Percentiles rank a stretch among this genome's conserved stretches.
These are phyloP conservation scores for Nannobrachium achirus DNA, from an alignment of 2,113 vertebrate genomes.

Conservation along the genomic window DNA sequence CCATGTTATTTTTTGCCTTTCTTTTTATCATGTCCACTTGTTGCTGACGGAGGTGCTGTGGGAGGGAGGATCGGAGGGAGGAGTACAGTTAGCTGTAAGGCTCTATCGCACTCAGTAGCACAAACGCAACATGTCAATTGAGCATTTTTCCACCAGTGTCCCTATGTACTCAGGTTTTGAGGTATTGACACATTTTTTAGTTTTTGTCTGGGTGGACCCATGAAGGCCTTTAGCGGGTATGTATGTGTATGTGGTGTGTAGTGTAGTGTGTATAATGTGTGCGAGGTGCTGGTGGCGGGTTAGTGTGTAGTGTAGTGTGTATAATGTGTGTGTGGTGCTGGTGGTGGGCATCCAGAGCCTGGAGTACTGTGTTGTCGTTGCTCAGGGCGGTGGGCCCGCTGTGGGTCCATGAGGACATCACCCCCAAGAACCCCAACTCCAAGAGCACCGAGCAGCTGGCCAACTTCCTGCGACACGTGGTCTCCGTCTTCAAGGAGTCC, in stretches of 20 bases:
- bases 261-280: conserved; percentile 56
- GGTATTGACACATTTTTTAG: too few relatives aligned
- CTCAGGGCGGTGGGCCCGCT: conserved; percentile 94
- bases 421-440: conserved; percentile 96
- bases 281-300: conserved; percentile 77
- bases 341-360: conserved; percentile 80
- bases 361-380: conserved; percentile 82
- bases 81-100: too few relatives aligned
- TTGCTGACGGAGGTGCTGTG: too few relatives aligned
- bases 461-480: conserved; percentile 93
- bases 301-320: conserved; percentile 33
- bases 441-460: conserved; percentile 95
- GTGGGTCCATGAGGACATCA: conserved; percentile 98
- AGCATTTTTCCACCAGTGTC: too few relatives aligned
- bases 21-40: too few relatives aligned
- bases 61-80: too few relatives aligned
- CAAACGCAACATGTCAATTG: too few relatives aligned
- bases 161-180: too few relatives aligned
- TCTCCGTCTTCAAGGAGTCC: conserved; percentile 96
- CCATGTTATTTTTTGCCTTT: too few relatives aligned
- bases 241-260: conserved; percentile 22
- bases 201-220: too few relatives aligned
- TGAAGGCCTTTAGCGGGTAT: not conserved
- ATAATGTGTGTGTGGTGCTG: conserved; percentile 72
- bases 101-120: too few relatives aligned